Evolutionary conservation across 2,888 invertebrate genomes (phyloP), one percentile per base, ranked within the genome.

Genomic region (Drosophila melanosoma): DNA sequence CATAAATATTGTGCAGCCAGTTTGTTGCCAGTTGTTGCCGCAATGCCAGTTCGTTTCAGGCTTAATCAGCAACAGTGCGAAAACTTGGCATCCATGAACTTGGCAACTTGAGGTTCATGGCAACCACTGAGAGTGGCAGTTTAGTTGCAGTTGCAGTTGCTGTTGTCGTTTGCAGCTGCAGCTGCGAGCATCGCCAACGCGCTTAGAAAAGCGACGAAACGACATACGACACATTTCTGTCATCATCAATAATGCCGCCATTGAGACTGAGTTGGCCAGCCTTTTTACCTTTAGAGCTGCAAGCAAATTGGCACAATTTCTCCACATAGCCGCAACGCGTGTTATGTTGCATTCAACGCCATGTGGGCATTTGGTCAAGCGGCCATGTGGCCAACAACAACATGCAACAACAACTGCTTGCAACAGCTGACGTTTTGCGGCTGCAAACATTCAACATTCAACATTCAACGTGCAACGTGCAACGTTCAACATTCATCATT

Each of bases 221-320:
- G 56, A 72, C 60, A 58, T 49, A 79, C 79, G 86, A 88, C 91
- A 90, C 81, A 88, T 90, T 88, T 90, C 84, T 89, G 89, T 88
- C 89, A 90, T 84, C 84, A 90, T 89, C 91, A 90, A 89, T 90
- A 90, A 90, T 81, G 82, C 90, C 90, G 90, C 76, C 82, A 75
- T 76, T 29, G 42, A 73, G 78, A 71, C 66, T 63, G 56, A 42
- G 54, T 60, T 57, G 56, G 63, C 40, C 51, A 62, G 69, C 64
- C 62, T 73, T 85, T 62, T 61, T 65, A 66, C 66, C 73, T 67
- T 72, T 52, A 62, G 56, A 26, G 75, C 69, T 70, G 70, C 71
- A 68, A 85, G 77, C 85, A 87, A 87, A 87, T 87, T 89, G 88
- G 88, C 90, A 89, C 86, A 87, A 89, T 87, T 89, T 87, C 86